A percentile compares a stretch with the other conserved stretches of the same genome.
phyloP scores from a whole-genome alignment of 64 coral and sea anemone genomes.

The Dendrophyllia cribrosa region DNA sequence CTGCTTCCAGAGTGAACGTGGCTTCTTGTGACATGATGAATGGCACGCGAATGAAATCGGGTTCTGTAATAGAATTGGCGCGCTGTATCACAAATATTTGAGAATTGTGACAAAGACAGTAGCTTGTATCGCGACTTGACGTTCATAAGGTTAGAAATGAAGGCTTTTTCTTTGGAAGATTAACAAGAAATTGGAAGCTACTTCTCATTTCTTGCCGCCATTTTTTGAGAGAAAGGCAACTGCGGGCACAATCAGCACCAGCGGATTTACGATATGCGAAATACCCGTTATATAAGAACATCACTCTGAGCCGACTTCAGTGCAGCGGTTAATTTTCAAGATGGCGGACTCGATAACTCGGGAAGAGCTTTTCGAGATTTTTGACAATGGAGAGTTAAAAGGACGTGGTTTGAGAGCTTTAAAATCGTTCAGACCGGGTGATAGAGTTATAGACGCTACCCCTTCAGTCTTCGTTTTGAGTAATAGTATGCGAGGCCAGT shows the following conservation, averaged over 20 bases:
- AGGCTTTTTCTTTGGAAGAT: neutral
- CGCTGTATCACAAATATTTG: neutral
- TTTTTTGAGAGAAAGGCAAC: neutral
- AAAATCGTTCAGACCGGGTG: conserved; percentile 63
- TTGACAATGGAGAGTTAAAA: conserved; percentile 47
- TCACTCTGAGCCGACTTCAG: neutral
- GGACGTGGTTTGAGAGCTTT: conserved; percentile 78
- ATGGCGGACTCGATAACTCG: conserved; percentile 56
- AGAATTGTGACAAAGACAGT: neutral
- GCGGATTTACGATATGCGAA: neutral
- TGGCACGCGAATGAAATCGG: neutral
- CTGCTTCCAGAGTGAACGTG: neutral
- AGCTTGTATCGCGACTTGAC: neutral
- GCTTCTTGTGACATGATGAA: no score
- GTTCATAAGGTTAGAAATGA: neutral
- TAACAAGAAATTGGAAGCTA: no score
- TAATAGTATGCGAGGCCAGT: conserved; percentile 63
- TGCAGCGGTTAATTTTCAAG: conserved; percentile 48
- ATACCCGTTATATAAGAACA: neutral
- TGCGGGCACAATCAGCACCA: neutral
- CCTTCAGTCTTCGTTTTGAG: conserved; percentile 77
- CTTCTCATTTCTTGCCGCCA: neutral
- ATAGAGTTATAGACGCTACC: conserved; percentile 44
- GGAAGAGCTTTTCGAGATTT: conserved; percentile 52
- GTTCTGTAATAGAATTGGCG: neutral